These are phyloP conservation scores for Brachypalpus laphriformis DNA, from an alignment of 2,888 invertebrate species.

Conservation along the genomic window DNA sequence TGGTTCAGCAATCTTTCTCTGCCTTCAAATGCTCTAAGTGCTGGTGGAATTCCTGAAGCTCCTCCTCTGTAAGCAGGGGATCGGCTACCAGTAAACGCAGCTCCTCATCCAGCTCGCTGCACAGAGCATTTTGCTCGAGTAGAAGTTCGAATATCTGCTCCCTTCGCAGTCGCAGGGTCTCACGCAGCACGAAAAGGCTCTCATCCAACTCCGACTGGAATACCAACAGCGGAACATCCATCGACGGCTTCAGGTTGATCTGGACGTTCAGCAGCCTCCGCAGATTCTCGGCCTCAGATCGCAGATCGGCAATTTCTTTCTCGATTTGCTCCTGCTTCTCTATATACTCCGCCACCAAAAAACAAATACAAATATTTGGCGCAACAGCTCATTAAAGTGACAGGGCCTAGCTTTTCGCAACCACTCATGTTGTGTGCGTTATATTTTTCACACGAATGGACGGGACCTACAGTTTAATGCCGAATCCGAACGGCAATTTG, in stretches of 20 bases:
- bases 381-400: too few relatives aligned
- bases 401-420: too few relatives aligned
- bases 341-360: too few relatives aligned
- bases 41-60: constrained; percentile 85
- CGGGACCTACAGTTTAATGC: too few relatives aligned
- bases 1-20: constrained; percentile 84
- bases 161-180: constrained; percentile 84
- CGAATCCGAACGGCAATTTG: too few relatives aligned
- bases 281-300: constrained; percentile 78
- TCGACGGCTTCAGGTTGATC: constrained; percentile 76
- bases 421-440: too few relatives aligned
- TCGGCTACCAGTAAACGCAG: constrained; percentile 79
- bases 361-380: too few relatives aligned
- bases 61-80: constrained; percentile 85
- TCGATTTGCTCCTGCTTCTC: too few relatives aligned
- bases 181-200: constrained; percentile 85
- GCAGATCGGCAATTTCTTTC: constrained; percentile 83
- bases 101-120: constrained; percentile 80
- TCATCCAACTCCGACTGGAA: constrained; percentile 86
- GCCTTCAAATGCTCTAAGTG: constrained; percentile 86
- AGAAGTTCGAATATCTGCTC: too few relatives aligned
- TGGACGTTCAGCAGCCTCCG: constrained; percentile 78
- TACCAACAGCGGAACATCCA: constrained; percentile 81
- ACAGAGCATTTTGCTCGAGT: constrained; percentile 80
- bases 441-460: too few relatives aligned